Evolutionary conservation across 2,113 vertebrate species (phyloP).

Genomic region (Myotis yumanensis): DNA sequence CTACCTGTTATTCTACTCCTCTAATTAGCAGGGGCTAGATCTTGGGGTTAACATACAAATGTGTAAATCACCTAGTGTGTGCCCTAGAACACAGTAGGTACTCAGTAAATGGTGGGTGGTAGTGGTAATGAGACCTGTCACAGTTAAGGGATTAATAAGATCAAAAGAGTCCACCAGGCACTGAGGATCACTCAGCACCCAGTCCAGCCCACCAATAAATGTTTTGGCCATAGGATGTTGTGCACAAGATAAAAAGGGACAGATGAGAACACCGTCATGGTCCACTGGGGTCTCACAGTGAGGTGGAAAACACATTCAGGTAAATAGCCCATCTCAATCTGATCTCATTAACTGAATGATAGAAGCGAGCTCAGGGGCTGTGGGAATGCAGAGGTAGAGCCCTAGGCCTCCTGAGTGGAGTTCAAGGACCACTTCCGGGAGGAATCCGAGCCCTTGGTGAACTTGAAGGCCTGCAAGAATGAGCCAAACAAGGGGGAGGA

Average conservation of each 20-base stretch:
- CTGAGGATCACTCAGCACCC: background rate
- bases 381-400: background rate
- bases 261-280: rapidly evolving
- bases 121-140: background rate
- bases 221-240: background rate
- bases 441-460: background rate
- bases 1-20: background rate
- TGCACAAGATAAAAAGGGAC: background rate
- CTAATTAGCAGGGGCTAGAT: background rate
- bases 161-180: background rate
- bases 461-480: background rate
- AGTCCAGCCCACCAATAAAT: background rate
- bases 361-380: background rate
- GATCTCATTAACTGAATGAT: background rate
- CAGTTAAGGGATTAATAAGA: background rate
- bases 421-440: background rate
- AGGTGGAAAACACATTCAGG: background rate
- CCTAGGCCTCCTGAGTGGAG: background rate
- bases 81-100: background rate
- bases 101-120: background rate
- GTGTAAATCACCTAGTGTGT: background rate
- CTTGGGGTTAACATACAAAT: background rate
- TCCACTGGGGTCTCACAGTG: background rate
- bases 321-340: background rate
- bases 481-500: background rate